Percentiles rank a stretch among this genome's conserved stretches.
These are phyloP conservation scores for Steatornis caripensis DNA, from an alignment of 2,113 vertebrate genomes.

Conservation along the genomic window DNA sequence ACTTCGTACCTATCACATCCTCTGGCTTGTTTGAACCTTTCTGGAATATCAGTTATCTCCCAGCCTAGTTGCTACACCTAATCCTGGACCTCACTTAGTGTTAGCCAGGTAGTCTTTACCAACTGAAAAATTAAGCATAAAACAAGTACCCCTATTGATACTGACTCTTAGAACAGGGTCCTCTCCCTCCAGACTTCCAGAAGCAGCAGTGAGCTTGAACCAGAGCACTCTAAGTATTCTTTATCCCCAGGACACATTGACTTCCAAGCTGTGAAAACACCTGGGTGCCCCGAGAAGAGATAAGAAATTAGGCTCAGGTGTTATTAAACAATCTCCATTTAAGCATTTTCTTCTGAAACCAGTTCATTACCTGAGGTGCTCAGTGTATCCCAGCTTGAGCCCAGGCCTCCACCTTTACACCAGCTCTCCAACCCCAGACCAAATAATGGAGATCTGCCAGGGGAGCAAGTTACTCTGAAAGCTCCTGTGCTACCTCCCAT, in stretches of 20 bases:
- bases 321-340: background rate
- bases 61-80: background rate
- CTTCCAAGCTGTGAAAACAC: background rate
- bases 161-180: background rate
- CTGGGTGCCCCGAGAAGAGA: background rate
- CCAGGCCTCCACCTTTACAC: background rate
- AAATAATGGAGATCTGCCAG: background rate
- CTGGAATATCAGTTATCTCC: background rate
- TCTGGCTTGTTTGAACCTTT: background rate
- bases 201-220: background rate
- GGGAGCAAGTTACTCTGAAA: background rate
- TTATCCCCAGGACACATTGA: background rate
- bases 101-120: background rate
- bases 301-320: background rate
- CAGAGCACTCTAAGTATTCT: background rate
- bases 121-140: background rate
- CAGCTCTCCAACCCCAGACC: background rate
- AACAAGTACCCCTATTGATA: background rate
- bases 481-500: background rate
- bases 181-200: background rate
- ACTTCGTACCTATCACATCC: background rate
- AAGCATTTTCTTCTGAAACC: background rate
- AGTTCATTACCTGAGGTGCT: background rate
- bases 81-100: background rate
- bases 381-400: background rate